phyloP scores from a whole-genome alignment of 2,888 invertebrate species.

The Agrochola lychnidis region DNA sequence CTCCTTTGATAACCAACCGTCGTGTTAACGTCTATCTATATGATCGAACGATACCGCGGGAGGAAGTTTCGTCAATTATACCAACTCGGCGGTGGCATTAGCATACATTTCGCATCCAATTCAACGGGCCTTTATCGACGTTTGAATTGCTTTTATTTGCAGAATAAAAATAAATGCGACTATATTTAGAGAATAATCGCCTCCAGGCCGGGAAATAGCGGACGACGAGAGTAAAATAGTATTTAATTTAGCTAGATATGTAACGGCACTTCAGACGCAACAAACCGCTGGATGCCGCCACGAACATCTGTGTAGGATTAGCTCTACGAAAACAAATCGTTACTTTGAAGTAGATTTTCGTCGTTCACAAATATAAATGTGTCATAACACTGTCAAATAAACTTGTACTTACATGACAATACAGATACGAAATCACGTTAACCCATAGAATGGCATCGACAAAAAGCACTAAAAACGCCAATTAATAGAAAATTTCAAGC shows the following conservation, averaged over 20 bases:
- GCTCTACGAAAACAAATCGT: constrained; percentile 67
- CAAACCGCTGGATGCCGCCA: constrained; percentile 39
- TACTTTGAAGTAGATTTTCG: constrained; percentile 68
- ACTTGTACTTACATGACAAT: constrained; percentile 75
- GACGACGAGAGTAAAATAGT: constrained; percentile 66
- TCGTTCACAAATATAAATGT: constrained; percentile 71
- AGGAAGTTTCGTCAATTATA: constrained; percentile 87
- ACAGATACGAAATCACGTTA: constrained; percentile 78
- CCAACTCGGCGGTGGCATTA: constrained; percentile 78
- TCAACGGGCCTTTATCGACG: constrained; percentile 80
- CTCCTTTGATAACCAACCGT: constrained; percentile 74
- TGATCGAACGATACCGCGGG: constrained; percentile 79
- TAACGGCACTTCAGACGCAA: constrained; percentile 28
- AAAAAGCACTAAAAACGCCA: constrained; percentile 83
- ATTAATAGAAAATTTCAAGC: constrained; percentile 87
- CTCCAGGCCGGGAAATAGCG: constrained; percentile 62
- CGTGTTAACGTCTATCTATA: constrained; percentile 80
- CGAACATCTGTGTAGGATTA: constrained; percentile 65
- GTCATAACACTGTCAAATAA: constrained; percentile 74
- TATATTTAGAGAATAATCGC: constrained; percentile 75
- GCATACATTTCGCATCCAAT: constrained; percentile 86
- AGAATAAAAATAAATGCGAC: constrained; percentile 85
- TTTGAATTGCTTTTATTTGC: constrained; percentile 84
- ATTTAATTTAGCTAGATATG: constrained; percentile 57
- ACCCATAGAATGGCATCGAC: constrained; percentile 77